phyloP scores from a whole-genome alignment of 1,140 invertebrate species.

The Listronotus bonariensis region DNA sequence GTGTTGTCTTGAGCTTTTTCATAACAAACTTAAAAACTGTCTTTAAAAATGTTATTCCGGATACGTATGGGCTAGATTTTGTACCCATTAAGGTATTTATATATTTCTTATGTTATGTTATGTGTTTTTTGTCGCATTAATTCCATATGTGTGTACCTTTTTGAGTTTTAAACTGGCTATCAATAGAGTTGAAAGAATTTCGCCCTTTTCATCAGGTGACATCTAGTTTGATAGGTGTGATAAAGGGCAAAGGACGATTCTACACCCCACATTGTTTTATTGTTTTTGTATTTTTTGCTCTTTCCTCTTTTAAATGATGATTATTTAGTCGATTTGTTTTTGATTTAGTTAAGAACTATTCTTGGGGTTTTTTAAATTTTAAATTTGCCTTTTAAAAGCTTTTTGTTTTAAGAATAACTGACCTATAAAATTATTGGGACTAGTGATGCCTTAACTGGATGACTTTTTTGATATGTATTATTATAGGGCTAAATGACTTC shows the following conservation, averaged over 20 bases:
- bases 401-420: too few species aligned
- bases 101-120: neutral
- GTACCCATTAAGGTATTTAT: constrained; percentile 1
- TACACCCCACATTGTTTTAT: constrained; percentile 1
- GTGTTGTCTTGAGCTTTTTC: neutral
- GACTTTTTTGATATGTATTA: too few species aligned
- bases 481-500: too few species aligned
- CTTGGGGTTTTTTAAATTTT: too few species aligned
- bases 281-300: too few species aligned
- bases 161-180: too few species aligned
- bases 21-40: neutral
- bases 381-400: too few species aligned
- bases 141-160: neutral
- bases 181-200: neutral
- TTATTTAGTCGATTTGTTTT: too few species aligned
- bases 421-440: too few species aligned
- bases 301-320: too few species aligned
- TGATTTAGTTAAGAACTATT: too few species aligned
- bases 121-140: neutral
- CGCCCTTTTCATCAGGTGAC: constrained; percentile 7
- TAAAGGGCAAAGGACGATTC: constrained; percentile 9
- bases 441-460: too few species aligned
- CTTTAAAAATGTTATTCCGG: constrained; percentile 7
- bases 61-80: constrained; percentile 12
- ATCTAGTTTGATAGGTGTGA: constrained; percentile 8